These are phyloP conservation scores for Druon quercuslanigerum DNA, from an alignment of 1,140 invertebrate species.

Conservation along the genomic window DNA sequence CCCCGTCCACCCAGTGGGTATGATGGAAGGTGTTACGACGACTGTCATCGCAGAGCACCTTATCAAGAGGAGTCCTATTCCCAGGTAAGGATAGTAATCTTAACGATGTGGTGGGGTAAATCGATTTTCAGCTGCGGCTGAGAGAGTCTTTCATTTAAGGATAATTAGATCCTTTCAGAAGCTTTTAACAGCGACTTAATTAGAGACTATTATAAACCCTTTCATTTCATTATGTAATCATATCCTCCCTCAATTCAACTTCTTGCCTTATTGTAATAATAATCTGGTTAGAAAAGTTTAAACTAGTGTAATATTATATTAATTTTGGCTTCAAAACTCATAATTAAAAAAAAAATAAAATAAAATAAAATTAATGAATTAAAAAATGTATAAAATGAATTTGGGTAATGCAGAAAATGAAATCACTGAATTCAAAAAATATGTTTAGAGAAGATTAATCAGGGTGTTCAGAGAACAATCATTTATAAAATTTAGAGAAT, in stretches of 20 bases:
- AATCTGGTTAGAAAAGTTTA: neutral
- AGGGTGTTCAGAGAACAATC: too few species aligned
- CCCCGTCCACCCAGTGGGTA: constrained; percentile 70
- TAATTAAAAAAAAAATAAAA: too few species aligned
- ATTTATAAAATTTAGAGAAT: too few species aligned
- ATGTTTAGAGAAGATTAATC: too few species aligned
- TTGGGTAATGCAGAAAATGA: too few species aligned
- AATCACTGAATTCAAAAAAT: too few species aligned
- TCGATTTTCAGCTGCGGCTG: neutral
- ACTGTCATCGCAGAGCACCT: constrained; percentile 69
- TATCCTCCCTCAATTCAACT: neutral
- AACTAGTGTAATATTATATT: too few species aligned
- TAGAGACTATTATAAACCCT: neutral
- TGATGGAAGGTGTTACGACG: constrained; percentile 70
- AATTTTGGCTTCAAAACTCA: too few species aligned
- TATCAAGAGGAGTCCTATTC: constrained; percentile 70
- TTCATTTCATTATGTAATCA: neutral
- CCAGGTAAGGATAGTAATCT: constrained; percentile 61
- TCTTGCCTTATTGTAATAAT: neutral
- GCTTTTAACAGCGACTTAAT: constrained; percentile 1
- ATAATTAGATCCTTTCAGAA: neutral
- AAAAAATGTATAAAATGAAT: too few species aligned
- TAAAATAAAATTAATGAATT: too few species aligned
- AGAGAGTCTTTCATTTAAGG: neutral
- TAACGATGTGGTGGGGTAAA: neutral